Percentiles rank a stretch among this genome's conserved stretches.
phyloP scores from a whole-genome alignment of 2,797 vertebrate genomes.

The Echiichthys vipera region DNA sequence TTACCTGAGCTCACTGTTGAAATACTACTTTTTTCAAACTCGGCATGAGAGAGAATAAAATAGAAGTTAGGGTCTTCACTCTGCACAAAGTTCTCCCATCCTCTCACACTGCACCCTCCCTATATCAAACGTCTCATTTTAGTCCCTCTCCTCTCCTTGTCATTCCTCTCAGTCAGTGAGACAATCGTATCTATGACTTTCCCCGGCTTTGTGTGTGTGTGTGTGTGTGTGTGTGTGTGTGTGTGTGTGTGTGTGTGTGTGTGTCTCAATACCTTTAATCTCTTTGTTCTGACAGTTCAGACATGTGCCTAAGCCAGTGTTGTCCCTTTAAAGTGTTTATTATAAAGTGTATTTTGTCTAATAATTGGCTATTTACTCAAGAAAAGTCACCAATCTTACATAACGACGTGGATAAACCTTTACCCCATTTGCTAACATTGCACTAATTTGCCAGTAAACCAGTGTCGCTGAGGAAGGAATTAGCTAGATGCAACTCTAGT shows the following conservation, averaged over 20 bases:
- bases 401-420: background rate
- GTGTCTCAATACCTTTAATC: slow-evolving; percentile 63
- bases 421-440: background rate
- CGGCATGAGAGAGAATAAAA: slow-evolving; percentile 62
- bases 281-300: slow-evolving; percentile 58
- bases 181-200: slow-evolving; percentile 58
- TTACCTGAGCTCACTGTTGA: slow-evolving; percentile 52
- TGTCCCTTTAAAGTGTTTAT: slow-evolving; percentile 5
- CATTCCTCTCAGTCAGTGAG: slow-evolving; percentile 54
- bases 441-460: background rate
- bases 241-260: no score
- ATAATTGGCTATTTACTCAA: background rate
- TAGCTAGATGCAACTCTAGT: background rate
- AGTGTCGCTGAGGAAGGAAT: background rate
- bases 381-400: background rate
- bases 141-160: slow-evolving; percentile 56
- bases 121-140: slow-evolving; percentile 46
- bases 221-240: no score
- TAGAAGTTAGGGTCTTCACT: slow-evolving; percentile 40
- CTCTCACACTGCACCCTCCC: slow-evolving; percentile 19
- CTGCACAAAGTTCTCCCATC: slow-evolving; percentile 48
- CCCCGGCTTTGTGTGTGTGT: slow-evolving; percentile 35
- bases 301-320: slow-evolving; percentile 36
- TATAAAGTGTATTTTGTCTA: background rate
- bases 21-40: slow-evolving; percentile 46